These are phyloP conservation scores for Oedothorax gibbosus DNA, from an alignment of 1,140 invertebrate genomes.

Conservation along the genomic window DNA sequence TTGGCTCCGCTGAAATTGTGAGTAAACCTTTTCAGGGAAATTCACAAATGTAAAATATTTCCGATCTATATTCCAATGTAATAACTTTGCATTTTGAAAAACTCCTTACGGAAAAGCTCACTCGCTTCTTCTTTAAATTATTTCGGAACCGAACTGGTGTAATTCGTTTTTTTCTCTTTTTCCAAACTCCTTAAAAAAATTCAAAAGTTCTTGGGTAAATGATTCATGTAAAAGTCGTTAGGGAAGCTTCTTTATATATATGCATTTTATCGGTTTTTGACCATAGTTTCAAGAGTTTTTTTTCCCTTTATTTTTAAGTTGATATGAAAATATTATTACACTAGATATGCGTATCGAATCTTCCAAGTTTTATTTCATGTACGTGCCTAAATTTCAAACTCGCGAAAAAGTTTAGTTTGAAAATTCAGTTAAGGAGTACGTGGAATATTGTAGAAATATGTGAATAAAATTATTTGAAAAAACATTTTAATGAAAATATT, in stretches of 20 bases:
- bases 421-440: too few species aligned
- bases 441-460: too few species aligned
- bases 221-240: neutral
- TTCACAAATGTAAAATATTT: constrained; percentile 28
- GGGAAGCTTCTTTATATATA: neutral
- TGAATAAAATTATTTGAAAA: too few species aligned
- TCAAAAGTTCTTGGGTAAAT: neutral
- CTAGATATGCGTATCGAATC: too few species aligned
- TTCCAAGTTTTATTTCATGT: too few species aligned
- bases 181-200: neutral
- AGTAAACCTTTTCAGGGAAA: constrained; percentile 1
- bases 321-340: neutral
- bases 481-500: too few species aligned
- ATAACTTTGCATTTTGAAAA: constrained; percentile 32
- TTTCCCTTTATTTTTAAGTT: neutral
- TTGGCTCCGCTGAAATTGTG: neutral
- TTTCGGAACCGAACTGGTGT: neutral
- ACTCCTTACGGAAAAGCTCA: neutral
- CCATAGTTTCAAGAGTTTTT: neutral
- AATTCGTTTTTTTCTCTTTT: constrained; percentile 10
- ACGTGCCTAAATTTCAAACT: too few species aligned
- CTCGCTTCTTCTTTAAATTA: constrained; percentile 11
- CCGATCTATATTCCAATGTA: neutral
- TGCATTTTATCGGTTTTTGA: neutral
- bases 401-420: too few species aligned